Evolutionary conservation across 2,797 vertebrate species (phyloP).

Genomic region (Syndactyla subalaris): DNA sequence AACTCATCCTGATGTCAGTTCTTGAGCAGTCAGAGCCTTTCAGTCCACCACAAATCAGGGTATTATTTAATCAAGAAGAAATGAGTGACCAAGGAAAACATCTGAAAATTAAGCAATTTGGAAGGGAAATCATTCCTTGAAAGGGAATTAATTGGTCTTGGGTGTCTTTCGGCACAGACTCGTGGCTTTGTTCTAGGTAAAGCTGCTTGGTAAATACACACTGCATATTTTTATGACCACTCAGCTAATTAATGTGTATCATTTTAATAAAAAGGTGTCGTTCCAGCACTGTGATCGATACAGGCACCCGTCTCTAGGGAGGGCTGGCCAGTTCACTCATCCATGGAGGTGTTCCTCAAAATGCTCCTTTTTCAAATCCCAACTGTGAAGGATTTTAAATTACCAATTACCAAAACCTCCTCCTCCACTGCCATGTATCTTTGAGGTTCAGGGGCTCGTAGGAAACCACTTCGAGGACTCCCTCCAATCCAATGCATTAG

Average conservation of each 20-base stretch:
- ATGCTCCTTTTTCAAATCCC: background rate
- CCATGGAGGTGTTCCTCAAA: background rate
- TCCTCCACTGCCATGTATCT: background rate
- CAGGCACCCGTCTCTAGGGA: fast-evolving
- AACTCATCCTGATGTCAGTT: background rate
- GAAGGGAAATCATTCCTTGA: constrained; percentile 5
- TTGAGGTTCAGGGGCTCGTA: background rate
- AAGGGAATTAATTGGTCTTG: background rate
- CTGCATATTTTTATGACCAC: background rate
- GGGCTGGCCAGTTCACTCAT: background rate
- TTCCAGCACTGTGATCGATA: too few species aligned
- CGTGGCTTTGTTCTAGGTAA: background rate
- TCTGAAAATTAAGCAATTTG: background rate
- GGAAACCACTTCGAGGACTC: background rate
- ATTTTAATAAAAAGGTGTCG: background rate
- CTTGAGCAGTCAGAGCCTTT: constrained; percentile 12
- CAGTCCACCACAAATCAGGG: constrained; percentile 24
- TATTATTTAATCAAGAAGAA: constrained; percentile 46
- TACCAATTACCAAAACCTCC: background rate
- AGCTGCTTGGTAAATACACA: background rate
- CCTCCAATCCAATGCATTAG: background rate
- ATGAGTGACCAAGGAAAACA: constrained; percentile 16
- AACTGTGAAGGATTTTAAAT: background rate
- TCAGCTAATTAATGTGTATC: background rate
- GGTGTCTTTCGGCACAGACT: background rate